phyloP scores from a whole-genome alignment of 2,113 vertebrate genomes.

The Phocoena sinus region DNA sequence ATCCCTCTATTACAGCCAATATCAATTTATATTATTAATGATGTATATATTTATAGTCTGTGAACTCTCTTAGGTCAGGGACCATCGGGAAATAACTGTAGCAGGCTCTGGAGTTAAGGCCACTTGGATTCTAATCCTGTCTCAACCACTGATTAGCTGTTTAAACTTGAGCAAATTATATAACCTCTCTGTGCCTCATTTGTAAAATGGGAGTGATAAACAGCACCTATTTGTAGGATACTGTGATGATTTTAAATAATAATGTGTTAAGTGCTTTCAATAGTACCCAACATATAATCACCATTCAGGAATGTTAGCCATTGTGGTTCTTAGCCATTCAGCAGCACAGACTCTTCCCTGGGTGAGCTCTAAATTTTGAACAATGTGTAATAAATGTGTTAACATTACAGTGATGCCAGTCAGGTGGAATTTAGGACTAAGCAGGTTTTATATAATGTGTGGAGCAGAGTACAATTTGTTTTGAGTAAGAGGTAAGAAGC shows the following conservation, averaged over 20 bases:
- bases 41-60: not conserved
- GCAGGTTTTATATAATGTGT: not conserved
- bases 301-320: not conserved
- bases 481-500: not conserved
- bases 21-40: not conserved
- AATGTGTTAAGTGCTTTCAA: not conserved
- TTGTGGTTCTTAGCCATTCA: not conserved
- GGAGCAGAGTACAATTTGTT: not conserved
- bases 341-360: not conserved
- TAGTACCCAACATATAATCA: not conserved
- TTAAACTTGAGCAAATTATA: not conserved
- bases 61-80: not conserved
- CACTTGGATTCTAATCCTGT: not conserved
- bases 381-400: not conserved
- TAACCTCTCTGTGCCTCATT: not conserved
- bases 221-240: not conserved
- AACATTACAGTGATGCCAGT: not conserved
- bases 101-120: not conserved
- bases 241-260: slow-evolving; percentile 24
- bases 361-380: not conserved
- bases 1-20: not conserved
- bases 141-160: not conserved
- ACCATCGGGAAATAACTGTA: not conserved
- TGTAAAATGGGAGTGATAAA: not conserved
- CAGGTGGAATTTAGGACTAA: not conserved